Percentiles rank a stretch among this genome's conserved stretches.
These are phyloP conservation scores for Scaptomyza polygonia DNA, from an alignment of 2,888 invertebrate genomes.

Conservation along the genomic window DNA sequence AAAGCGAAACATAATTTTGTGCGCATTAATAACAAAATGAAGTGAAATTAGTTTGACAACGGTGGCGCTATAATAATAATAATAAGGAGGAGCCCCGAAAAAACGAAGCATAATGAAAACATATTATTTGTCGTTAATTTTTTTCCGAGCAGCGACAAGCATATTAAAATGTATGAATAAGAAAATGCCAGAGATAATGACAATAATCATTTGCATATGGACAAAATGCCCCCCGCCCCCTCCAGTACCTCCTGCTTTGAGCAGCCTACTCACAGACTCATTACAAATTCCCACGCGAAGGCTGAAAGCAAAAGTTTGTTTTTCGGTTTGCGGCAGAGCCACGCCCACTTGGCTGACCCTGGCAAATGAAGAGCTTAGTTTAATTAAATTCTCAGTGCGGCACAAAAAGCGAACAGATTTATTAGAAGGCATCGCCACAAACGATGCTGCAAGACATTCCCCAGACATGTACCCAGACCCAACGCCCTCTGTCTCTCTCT, in stretches of 20 bases:
- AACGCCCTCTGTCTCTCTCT: constrained; percentile 12
- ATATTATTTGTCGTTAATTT: constrained; percentile 66
- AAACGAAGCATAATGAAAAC: constrained; percentile 61
- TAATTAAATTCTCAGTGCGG: constrained; percentile 68
- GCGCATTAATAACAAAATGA: constrained; percentile 66
- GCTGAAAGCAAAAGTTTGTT: constrained; percentile 36
- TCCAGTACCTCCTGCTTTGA: too few relatives aligned
- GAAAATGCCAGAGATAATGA: constrained; percentile 61
- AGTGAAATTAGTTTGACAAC: constrained; percentile 68
- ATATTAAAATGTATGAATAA: constrained; percentile 63
- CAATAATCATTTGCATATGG: constrained; percentile 74
- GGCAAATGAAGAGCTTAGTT: constrained; percentile 69
- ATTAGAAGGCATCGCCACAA: constrained; percentile 44
- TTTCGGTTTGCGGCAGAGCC: constrained; percentile 18
- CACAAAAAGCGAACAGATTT: constrained; percentile 57
- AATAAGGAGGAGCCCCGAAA: constrained; percentile 19
- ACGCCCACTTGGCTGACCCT: constrained; percentile 42
- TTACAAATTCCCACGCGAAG: constrained; percentile 47
- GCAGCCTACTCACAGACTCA: constrained; percentile 23
- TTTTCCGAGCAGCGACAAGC: constrained; percentile 42
- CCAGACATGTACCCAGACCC: constrained; percentile 2
- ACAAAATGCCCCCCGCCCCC: constrained; percentile 1
- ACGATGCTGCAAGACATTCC: constrained; percentile 22
- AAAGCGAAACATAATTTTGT: constrained; percentile 54
- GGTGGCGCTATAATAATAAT: background rate